Evolutionary conservation across 2,888 invertebrate genomes (phyloP), one percentile per base, ranked within the genome.

Genomic region (Leucoptera coffeella): DNA sequence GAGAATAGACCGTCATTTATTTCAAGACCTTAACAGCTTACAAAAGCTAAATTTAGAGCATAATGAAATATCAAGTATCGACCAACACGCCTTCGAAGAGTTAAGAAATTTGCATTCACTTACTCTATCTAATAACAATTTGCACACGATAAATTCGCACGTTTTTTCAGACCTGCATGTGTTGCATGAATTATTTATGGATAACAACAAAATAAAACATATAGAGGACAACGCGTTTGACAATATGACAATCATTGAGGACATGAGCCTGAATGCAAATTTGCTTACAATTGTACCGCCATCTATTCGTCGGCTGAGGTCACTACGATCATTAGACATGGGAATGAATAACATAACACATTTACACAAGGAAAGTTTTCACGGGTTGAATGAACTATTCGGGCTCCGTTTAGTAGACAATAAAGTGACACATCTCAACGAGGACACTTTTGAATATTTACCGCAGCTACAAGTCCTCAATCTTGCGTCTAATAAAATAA

Each of bases 351-450:
- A 76, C 46, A 82, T 92, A 49, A 75, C 79, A 42, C 67, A 73
- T 35, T 72, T 92, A 36, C 77, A 71, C 35, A 78, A 81, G 44
- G 76, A 80, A 39, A 82, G 84, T 36, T 85, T 90, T 47, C 74
- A 73, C 38, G 85, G 85, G 8, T 59, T 90, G 33, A 73, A 78
- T 33, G 78, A 83, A 44, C 72, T 92, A 34, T 81, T 80, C 43
- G 82, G 85, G 29, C 65, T 92, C 33, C 77, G 88, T 33, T 55
- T 91, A 38, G 85, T 87, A 30, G 84, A 85, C 57, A 91, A 91
- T 67, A 80, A 81, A 58, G 77, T 84, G 42, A 77, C 77, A 41
- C 80, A 79, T 59, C 78, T 83, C 47, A 81, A 80, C 36, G 77
- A 78, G 45, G 84, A 82, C 43, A 80, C 82, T 47, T 85, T 87